Percentiles rank a stretch among this genome's conserved stretches.
Conservation (phyloP, 2,113 vertebrate genomes). For the Melanocharis versteri region DNA sequence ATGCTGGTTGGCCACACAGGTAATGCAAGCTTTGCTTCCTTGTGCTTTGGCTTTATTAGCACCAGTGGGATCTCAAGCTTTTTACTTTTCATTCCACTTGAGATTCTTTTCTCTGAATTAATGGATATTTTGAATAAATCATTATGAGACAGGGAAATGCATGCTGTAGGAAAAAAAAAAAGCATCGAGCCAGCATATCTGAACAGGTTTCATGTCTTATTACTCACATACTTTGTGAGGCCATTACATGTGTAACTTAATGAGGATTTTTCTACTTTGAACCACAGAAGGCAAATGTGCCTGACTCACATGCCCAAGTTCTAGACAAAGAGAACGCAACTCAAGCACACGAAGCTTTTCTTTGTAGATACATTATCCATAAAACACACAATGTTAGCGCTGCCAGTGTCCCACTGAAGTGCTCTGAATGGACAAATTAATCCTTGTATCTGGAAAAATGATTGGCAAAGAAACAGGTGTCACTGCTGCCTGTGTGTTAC, state of each 20-base stretch:
- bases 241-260: background rate
- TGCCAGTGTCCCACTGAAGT: background rate
- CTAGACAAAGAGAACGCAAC: background rate
- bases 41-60: background rate
- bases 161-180: background rate
- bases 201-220: background rate
- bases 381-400: background rate
- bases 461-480: background rate
- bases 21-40: background rate
- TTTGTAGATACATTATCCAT: background rate
- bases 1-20: background rate
- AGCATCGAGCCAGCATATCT: background rate
- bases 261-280: background rate
- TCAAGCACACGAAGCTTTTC: background rate
- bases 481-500: background rate
- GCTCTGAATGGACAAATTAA: background rate
- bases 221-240: background rate
- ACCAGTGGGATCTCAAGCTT: background rate
- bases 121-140: constrained; percentile 42
- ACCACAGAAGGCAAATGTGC: background rate
- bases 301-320: background rate
- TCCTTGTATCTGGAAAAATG: background rate
- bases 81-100: background rate
- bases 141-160: background rate
- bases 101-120: background rate